Percentiles rank a stretch among this genome's conserved stretches.
These are phyloP conservation scores for Sycobia sp. DNA, from an alignment of 1,140 invertebrate genomes.

Conservation along the genomic window DNA sequence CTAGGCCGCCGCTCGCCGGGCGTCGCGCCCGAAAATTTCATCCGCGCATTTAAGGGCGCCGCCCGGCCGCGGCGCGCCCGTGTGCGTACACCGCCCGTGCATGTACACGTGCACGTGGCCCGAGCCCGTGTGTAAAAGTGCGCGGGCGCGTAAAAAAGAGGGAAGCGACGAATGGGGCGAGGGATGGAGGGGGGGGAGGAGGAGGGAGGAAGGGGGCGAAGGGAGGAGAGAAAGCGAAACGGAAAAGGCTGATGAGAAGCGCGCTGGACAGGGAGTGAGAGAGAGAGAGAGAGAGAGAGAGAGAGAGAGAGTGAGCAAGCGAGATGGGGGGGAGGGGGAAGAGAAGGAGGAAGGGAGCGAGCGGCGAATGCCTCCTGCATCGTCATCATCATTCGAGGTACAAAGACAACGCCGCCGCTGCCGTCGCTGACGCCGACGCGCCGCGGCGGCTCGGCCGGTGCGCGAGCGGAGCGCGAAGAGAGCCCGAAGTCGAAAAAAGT, in stretches of 20 bases:
- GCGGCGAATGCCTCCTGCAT: conserved; percentile 42
- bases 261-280: neutral
- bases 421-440: no score
- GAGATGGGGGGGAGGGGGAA: neutral
- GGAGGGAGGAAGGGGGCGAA: neutral
- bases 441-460: no score
- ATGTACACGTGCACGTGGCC: neutral
- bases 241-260: conserved; percentile 20
- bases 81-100: conserved; percentile 17
- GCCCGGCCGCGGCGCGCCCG: conserved; percentile 7
- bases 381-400: conserved; percentile 57
- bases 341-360: no score
- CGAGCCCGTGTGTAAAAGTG: neutral
- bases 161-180: conserved; percentile 15
- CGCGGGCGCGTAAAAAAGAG: neutral
- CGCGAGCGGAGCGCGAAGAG: conserved; percentile 33
- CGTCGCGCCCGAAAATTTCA: no score
- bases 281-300: neutral
- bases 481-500: conserved; percentile 46
- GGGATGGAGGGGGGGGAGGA: conserved; percentile 20
- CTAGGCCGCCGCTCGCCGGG: no score
- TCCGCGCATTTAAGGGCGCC: no score
- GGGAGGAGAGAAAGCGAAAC: conserved; percentile 19
- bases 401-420: conserved; percentile 57
- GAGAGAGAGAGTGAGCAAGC: neutral